Base-by-base conservation (phyloP, 2,113 vertebrate genomes). In the Chaetodon auriga region DNA sequence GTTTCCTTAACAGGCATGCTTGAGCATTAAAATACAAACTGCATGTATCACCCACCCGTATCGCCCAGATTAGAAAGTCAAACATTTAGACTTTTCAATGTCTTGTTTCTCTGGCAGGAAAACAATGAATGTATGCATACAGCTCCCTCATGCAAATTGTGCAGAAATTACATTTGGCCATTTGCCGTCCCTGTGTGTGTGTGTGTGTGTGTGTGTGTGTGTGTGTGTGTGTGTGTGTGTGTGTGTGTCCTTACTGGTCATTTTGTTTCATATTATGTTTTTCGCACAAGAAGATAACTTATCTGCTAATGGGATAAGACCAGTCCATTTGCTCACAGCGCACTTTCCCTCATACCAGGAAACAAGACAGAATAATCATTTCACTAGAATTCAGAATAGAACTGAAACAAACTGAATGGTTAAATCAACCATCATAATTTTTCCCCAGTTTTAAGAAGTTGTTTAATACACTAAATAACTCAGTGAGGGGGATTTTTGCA, bases 11-110 rank as follows among this genome's bases (percentile, higher is more conserved):
- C 55, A 45, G 41, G 48, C 21, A 41, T 6, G 2, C 68, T 51
- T 83, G 54, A 54, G 18, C 23, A 60, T 55, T 45, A 25, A 18
- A 72, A 77, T 48, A 55, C 73, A 73, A 61, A 53, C 36, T 46
- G 41, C 49, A 69, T n/a, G 30, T 23, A 30, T 38, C 43, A 55
- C 46, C 45, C 6, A 21, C 25, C 9, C 19, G 30, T 21, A 14
- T 12, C 9, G 7, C 46, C 7, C 16, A 61, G 43, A 48, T 69
- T 30, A 35, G 5, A 51, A 58, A 65, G 30, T 54, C 49, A 53
- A 51, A 64, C 16, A 75, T 54, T 25, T 13, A 21, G 15, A 36
- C 21, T 38, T 35, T 75, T 54, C 18, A 35, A 45, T 36, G 35
- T 1, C 7, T 68, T 36, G 46, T 49, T 21, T 60, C 45, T 53